These are phyloP conservation scores for Andrena flavipes DNA, from an alignment of 2,888 invertebrate species.

Conservation along the genomic window DNA sequence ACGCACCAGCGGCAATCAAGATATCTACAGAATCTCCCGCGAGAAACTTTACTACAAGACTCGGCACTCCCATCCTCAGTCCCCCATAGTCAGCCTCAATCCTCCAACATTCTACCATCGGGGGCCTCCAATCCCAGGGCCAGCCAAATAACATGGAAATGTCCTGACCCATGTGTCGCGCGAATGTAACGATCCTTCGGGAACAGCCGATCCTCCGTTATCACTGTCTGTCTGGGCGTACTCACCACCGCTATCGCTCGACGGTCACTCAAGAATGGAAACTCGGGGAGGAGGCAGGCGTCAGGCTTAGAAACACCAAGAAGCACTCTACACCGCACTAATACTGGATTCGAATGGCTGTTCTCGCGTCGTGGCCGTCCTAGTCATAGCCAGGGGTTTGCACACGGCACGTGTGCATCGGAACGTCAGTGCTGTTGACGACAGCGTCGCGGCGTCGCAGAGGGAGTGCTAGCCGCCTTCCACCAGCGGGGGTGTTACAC, in stretches of 20 bases:
- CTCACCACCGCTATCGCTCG: slow-evolving; percentile 73
- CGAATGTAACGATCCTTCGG: not conserved
- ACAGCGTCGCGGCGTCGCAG: slow-evolving; percentile 66
- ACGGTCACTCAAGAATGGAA: slow-evolving; percentile 50
- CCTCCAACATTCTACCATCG: not conserved
- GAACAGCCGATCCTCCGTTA: not conserved
- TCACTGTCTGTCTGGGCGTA: slow-evolving; percentile 41
- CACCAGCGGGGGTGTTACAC: slow-evolving; percentile 63
- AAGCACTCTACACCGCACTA: slow-evolving; percentile 84
- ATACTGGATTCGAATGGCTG: slow-evolving; percentile 85
- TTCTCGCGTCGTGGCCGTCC: slow-evolving; percentile 82
- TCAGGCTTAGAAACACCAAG: slow-evolving; percentile 68
- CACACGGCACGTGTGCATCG: slow-evolving; percentile 84
- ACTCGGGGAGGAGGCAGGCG: slow-evolving; percentile 41
- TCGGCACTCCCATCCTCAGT: not conserved
- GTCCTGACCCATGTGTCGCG: not conserved
- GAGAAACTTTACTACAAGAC: not conserved
- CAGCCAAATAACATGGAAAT: not conserved
- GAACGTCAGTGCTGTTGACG: slow-evolving; percentile 79
- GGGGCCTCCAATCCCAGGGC: not conserved
- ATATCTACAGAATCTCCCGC: no score
- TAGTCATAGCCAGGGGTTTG: slow-evolving; percentile 84
- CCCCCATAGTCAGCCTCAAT: not conserved
- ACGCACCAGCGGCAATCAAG: no score
- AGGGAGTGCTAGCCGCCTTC: slow-evolving; percentile 63